Conservation (phyloP, 2,888 invertebrate species). For the Drosophila nr. perissopoda region DNA sequence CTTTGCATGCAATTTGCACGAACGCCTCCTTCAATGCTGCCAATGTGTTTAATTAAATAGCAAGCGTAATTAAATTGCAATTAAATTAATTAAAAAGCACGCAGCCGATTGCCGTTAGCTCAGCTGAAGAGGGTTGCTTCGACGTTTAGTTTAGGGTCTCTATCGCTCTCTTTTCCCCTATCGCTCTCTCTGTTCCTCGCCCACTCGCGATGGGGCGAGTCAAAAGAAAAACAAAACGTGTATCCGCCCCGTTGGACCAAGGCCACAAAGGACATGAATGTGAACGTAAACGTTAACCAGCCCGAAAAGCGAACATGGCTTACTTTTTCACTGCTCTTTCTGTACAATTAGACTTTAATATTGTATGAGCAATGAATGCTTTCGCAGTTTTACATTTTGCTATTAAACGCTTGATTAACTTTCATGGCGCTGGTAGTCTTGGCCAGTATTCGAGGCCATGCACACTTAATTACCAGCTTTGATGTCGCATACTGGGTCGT, state of each 20-base stretch:
- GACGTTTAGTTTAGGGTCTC: conserved; percentile 65
- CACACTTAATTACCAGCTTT: conserved; percentile 60
- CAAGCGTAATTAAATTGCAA: conserved; percentile 83
- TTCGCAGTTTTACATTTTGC: conserved; percentile 68
- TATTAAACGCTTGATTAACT: conserved; percentile 78
- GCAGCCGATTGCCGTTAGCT: conserved; percentile 53
- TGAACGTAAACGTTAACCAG: conserved; percentile 11
- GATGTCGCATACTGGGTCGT: conserved; percentile 38
- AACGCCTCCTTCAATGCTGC: conserved; percentile 55
- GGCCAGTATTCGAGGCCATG: conserved; percentile 34
- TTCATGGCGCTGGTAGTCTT: conserved; percentile 38
- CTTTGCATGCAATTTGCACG: conserved; percentile 74
- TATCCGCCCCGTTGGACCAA: conserved; percentile 26
- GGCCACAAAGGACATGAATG: conserved; percentile 46
- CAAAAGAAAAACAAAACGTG: conserved; percentile 65
- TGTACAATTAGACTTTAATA: conserved; percentile 75
- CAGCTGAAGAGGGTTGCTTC: conserved; percentile 58
- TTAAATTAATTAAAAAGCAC: conserved; percentile 83
- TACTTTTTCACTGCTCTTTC: conserved; percentile 21
- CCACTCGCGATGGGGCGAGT: conserved; percentile 15
- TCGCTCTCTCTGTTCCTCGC: background rate
- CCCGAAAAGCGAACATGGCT: background rate
- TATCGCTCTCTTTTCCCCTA: background rate
- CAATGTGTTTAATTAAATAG: conserved; percentile 83
- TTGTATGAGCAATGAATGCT: conserved; percentile 78